Evolutionary conservation across 1,140 invertebrate species (phyloP), one percentile per base, ranked within the genome.

Genomic region (Heterodera schachtii): DNA sequence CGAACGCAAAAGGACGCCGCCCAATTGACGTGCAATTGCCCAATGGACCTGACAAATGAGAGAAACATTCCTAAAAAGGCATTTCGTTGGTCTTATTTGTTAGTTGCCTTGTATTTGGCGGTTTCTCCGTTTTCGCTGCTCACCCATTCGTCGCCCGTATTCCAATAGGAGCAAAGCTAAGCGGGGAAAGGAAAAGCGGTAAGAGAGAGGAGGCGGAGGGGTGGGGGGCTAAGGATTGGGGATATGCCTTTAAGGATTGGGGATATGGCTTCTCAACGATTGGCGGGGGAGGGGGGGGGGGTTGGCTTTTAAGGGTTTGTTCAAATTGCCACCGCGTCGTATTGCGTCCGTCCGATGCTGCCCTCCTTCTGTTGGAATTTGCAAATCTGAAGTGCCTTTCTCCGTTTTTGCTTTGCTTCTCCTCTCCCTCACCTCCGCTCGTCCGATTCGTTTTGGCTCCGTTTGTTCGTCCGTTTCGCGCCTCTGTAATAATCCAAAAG

Each of bases 141-240:
- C 77, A 78, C 47, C 77, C 77, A 78, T 13, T 78, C 77, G 47
- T 78, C 77, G n/a, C 44, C 31, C 7, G 77, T 78, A 3, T 70
- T 69, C 77, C 77, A 78, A 76, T 76, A 76, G 4, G 57, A 64
- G 19, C 57, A 64, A 19, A 64, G 13, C 57, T 64, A 19, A 64
- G 19, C 11, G 19, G 11, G 49, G 6, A 52, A 52, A 52, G 31
- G 31, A 31, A 31, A 31, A 31, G 31, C 31, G 31, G 31, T 31
- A 31, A 31, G 31, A 31, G 31, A 31, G 31, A 31, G 31, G 31
- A 31, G 31, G 31, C 31, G 31, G 31, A 31, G 31, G 31, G 31
- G 31, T 31, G 31, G 31, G 31, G 31, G 31, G 31, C n/a, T n/a
- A n/a, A n/a, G n/a, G n/a, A n/a, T n/a, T n/a, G 31, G 31, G 31